phyloP scores from a whole-genome alignment of 1,140 invertebrate species.

The Pseudomyrmex gracilis region DNA sequence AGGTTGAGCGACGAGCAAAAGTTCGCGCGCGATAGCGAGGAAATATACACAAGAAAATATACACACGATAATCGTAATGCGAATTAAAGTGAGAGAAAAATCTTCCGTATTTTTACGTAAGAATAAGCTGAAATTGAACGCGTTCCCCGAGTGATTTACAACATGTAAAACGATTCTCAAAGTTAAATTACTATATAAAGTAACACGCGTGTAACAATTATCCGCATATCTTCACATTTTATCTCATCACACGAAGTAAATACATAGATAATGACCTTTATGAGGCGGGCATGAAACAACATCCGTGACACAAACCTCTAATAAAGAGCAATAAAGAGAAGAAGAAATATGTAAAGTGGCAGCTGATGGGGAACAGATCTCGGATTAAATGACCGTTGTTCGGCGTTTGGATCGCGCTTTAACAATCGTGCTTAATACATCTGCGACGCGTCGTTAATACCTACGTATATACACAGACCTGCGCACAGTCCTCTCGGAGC shows the following conservation, averaged over 20 bases:
- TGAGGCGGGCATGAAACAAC: no score
- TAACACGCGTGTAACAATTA: neutral
- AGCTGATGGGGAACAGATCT: constrained; percentile 18
- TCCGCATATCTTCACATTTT: neutral
- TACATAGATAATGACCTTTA: no score
- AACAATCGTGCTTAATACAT: constrained; percentile 56
- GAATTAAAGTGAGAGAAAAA: neutral
- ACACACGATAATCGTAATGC: constrained; percentile 2
- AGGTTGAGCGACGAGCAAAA: constrained; percentile 21
- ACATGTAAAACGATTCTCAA: neutral
- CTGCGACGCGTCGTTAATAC: constrained; percentile 46
- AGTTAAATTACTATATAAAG: constrained; percentile 2
- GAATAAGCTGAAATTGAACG: neutral
- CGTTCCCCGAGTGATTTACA: no score
- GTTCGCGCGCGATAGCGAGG: neutral
- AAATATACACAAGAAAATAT: neutral
- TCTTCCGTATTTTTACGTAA: neutral
- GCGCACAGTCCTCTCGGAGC: neutral
- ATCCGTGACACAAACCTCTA: neutral
- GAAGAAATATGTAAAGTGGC: constrained; percentile 1
- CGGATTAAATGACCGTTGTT: constrained; percentile 23
- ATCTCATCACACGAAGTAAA: neutral
- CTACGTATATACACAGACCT: neutral
- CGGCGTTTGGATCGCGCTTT: constrained; percentile 25
- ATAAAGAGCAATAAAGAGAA: neutral